Conservation (phyloP, 2,113 vertebrate genomes). For the Hemiprocne comata region DNA sequence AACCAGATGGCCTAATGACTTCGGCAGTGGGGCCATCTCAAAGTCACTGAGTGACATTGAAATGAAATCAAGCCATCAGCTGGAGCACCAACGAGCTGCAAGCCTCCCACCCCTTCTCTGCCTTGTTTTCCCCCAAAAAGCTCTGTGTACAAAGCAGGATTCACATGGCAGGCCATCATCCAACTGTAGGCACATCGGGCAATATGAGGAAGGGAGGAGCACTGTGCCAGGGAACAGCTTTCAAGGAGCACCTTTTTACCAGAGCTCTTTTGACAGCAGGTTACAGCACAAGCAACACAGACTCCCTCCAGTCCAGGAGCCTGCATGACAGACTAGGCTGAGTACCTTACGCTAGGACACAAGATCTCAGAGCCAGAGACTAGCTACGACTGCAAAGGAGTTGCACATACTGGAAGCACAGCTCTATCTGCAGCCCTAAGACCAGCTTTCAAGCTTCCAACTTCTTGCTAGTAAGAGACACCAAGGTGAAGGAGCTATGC, state of each 20-base stretch:
- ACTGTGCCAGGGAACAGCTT: accelerated
- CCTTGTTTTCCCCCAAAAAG: background rate
- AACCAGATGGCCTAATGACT: background rate
- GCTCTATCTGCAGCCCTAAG: background rate
- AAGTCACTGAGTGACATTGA: background rate
- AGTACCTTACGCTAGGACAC: background rate
- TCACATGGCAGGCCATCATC: background rate
- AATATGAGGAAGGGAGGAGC: background rate
- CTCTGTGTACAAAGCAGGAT: background rate
- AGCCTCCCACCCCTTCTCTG: background rate
- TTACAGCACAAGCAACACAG: accelerated
- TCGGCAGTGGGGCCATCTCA: background rate
- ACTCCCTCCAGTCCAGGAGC: background rate
- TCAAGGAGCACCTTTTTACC: background rate
- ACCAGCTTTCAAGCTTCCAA: background rate
- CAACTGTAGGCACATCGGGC: accelerated
- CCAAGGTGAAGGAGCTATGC: background rate
- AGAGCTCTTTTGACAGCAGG: background rate
- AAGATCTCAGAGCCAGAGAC: background rate
- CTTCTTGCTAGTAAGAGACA: background rate
- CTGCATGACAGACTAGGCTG: background rate
- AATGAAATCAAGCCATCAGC: background rate
- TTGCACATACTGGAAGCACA: background rate
- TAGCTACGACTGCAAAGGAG: background rate
- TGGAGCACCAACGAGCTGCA: background rate